These are phyloP conservation scores for Calephelis nemesis DNA, from an alignment of 1,140 invertebrate genomes.

Conservation along the genomic window DNA sequence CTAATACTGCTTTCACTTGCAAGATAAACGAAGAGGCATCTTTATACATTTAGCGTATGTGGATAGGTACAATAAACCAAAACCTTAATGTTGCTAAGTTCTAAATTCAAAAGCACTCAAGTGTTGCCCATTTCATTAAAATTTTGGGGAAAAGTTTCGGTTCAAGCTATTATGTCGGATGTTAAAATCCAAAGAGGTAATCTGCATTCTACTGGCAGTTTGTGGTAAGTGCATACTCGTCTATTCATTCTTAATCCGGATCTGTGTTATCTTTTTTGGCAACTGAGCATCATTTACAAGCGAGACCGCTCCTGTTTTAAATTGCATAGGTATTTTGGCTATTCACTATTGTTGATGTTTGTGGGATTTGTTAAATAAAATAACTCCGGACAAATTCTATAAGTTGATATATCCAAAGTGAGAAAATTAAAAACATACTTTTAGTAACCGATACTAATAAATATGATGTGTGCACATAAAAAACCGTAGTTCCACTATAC, in stretches of 20 bases:
- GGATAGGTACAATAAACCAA: too few relatives aligned
- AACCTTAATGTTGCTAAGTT: too few relatives aligned
- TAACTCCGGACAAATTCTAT: too few relatives aligned
- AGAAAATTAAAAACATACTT: too few relatives aligned
- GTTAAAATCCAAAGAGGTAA: slow-evolving; percentile 44
- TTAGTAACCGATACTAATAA: too few relatives aligned
- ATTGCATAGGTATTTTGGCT: slow-evolving; percentile 49
- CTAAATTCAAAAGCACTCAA: background rate
- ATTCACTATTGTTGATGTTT: background rate
- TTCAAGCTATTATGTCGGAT: slow-evolving; percentile 3
- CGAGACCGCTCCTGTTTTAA: slow-evolving; percentile 51
- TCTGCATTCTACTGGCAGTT: slow-evolving; percentile 46
- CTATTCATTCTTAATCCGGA: slow-evolving; percentile 65
- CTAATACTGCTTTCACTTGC: too few relatives aligned
- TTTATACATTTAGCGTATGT: too few relatives aligned
- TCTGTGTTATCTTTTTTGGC: slow-evolving; percentile 60
- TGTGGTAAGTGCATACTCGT: slow-evolving; percentile 53
- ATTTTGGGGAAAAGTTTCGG: slow-evolving; percentile 9
- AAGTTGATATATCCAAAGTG: too few relatives aligned
- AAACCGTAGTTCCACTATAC: too few relatives aligned
- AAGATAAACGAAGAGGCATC: too few relatives aligned
- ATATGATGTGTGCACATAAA: too few relatives aligned
- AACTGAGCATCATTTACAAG: slow-evolving; percentile 42
- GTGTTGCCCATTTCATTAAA: slow-evolving; percentile 6
- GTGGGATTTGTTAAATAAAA: too few relatives aligned